Evolutionary conservation across 2,113 vertebrate species (phyloP).

Genomic region (Stegostoma tigrinum): DNA sequence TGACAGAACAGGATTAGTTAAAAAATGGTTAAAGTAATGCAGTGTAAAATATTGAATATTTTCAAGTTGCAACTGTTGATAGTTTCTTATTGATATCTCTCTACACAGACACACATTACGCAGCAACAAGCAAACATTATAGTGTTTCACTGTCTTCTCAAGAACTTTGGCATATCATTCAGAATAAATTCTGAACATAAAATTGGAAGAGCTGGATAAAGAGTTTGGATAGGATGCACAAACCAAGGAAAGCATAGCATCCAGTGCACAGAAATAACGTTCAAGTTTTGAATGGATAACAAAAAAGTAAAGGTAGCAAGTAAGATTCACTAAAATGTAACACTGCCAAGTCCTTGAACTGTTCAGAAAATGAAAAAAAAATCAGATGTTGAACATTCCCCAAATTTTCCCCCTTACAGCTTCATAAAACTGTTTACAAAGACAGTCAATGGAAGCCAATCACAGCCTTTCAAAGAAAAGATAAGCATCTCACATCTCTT

Average conservation of each 20-base stretch:
- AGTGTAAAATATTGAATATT: neutral
- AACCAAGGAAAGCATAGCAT: neutral
- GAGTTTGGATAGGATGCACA: neutral
- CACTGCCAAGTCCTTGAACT: too few relatives aligned
- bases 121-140: neutral
- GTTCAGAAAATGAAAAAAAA: too few relatives aligned
- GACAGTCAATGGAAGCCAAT: too few relatives aligned
- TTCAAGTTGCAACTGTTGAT: neutral
- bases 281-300: neutral
- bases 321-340: too few relatives aligned
- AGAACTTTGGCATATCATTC: neutral
- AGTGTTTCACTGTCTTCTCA: neutral
- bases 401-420: too few relatives aligned
- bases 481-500: too few relatives aligned
- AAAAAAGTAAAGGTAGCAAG: neutral
- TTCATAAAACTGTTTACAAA: too few relatives aligned
- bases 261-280: neutral
- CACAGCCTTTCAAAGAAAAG: too few relatives aligned
- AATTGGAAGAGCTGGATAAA: neutral
- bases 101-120: neutral
- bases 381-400: too few relatives aligned
- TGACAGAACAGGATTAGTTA: neutral
- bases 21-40: neutral
- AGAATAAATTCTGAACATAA: neutral
- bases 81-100: neutral